phyloP scores from a whole-genome alignment of 1,140 invertebrate genomes.

The Cyclina sinensis region DNA sequence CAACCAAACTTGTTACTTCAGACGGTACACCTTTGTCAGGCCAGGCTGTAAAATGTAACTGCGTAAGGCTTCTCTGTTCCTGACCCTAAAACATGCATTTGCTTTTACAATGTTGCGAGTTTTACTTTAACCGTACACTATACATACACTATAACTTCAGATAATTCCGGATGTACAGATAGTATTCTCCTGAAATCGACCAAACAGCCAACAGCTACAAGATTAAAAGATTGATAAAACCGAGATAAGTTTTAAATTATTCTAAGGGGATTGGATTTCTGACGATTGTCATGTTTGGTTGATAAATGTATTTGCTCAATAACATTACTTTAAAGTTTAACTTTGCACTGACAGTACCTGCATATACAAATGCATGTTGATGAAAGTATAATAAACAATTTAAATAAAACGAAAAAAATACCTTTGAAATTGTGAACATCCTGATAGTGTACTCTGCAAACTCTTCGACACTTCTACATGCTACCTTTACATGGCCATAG shows the following conservation, averaged over 20 bases:
- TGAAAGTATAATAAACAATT: no score
- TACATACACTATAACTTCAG: neutral
- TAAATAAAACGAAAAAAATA: no score
- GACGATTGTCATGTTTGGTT: no score
- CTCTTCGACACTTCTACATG: neutral
- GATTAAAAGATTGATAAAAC: no score
- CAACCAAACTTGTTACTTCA: constrained; percentile 37
- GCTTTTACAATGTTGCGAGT: neutral
- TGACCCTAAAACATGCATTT: neutral
- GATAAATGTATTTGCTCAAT: no score
- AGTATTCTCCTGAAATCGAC: no score
- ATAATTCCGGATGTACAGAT: neutral
- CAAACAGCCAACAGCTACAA: no score
- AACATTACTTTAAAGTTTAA: no score
- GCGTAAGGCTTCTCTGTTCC: neutral
- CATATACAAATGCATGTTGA: no score
- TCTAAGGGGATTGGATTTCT: no score
- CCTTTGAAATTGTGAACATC: neutral
- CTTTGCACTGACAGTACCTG: no score
- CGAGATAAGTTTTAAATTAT: no score
- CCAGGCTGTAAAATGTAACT: constrained; percentile 21
- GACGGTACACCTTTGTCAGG: constrained; percentile 12
- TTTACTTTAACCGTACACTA: neutral
- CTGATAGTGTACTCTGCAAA: constrained; percentile 9
- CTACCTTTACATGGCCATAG: neutral